These are phyloP conservation scores for Zaprionus gabonicus DNA, from an alignment of 1,140 invertebrate species.

Conservation along the genomic window DNA sequence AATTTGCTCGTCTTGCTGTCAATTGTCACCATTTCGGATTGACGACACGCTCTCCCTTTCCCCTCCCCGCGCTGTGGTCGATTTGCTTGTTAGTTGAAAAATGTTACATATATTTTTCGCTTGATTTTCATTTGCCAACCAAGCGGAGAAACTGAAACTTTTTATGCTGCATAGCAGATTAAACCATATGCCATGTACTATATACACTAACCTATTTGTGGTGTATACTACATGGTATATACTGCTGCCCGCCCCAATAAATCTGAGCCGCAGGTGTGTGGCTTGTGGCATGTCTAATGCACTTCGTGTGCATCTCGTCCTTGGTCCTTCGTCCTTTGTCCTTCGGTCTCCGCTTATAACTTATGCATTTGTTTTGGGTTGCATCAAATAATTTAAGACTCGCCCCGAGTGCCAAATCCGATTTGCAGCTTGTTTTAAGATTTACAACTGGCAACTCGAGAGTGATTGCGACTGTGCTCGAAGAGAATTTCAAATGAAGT, in stretches of 20 bases:
- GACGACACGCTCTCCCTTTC: conserved; percentile 43
- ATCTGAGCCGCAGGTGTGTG: conserved; percentile 6
- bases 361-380: conserved; percentile 63
- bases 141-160: conserved; percentile 10
- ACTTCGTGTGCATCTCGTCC: background rate
- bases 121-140: conserved; percentile 37
- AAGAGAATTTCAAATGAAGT: conserved; percentile 60
- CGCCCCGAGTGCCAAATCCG: conserved; percentile 75
- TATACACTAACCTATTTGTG: background rate
- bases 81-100: conserved; percentile 13
- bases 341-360: conserved; percentile 24
- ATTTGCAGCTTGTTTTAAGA: conserved; percentile 50
- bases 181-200: background rate
- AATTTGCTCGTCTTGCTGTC: conserved; percentile 55
- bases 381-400: conserved; percentile 70
- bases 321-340: background rate
- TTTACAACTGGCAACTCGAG: conserved; percentile 3
- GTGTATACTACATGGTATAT: background rate
- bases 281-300: conserved; percentile 12
- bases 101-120: conserved; percentile 34
- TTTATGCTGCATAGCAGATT: conserved; percentile 17
- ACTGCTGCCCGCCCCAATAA: background rate
- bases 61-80: background rate
- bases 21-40: conserved; percentile 77
- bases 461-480: background rate